These are phyloP conservation scores for Euthynnus affinis DNA, from an alignment of 2,797 vertebrate genomes.

Conservation along the genomic window DNA sequence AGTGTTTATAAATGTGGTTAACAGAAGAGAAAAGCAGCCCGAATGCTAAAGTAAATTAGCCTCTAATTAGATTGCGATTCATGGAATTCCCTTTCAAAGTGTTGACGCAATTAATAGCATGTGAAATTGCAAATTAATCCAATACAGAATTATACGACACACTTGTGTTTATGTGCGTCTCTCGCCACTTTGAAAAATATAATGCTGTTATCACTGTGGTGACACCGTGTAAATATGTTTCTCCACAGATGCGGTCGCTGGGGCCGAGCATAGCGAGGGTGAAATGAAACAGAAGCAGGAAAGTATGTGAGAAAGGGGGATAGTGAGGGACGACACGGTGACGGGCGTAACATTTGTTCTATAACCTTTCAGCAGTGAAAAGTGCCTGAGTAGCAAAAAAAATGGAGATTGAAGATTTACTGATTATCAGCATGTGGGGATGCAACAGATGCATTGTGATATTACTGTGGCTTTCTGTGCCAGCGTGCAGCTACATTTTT, in stretches of 20 bases:
- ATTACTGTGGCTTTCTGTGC: conserved; percentile 29
- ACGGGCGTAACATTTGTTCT: conserved; percentile 45
- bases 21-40: conserved; percentile 64
- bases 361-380: conserved; percentile 50
- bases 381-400: conserved; percentile 61
- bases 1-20: conserved; percentile 85
- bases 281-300: conserved; percentile 23
- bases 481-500: conserved; percentile 19
- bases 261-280: conserved; percentile 25
- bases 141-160: conserved; percentile 65
- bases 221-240: conserved; percentile 74
- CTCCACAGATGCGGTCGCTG: conserved; percentile 39
- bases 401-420: conserved; percentile 40
- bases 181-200: conserved; percentile 65
- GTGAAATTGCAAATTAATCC: conserved; percentile 86
- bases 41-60: conserved; percentile 81
- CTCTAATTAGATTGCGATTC: conserved; percentile 84
- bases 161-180: conserved; percentile 65
- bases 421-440: conserved; percentile 51
- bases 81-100: conserved; percentile 81
- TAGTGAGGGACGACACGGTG: conserved; percentile 18
- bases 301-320: conserved; percentile 8
- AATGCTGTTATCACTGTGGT: conserved; percentile 68
- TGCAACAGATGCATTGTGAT: conserved; percentile 17
- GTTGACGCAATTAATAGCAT: conserved; percentile 86